Evolutionary conservation across 2,113 vertebrate genomes (phyloP).

Genomic region (Chionodraco myersi): DNA sequence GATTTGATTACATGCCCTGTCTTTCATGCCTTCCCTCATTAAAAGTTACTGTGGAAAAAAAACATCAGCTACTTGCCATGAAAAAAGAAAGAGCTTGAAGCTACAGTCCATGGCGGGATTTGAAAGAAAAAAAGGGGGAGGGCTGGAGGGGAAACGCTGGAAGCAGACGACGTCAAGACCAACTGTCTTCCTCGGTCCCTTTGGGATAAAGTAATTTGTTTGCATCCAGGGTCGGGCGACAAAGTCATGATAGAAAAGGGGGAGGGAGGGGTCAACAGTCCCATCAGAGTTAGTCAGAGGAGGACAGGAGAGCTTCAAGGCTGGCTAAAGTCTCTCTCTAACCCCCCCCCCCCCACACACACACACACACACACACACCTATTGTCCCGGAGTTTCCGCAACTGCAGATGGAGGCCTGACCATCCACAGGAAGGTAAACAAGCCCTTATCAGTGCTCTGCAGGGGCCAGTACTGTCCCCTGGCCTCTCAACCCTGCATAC

Average conservation of each 20-base stretch:
- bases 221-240: constrained; percentile 68
- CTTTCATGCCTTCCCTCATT: constrained; percentile 48
- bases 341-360: constrained; percentile 30
- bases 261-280: constrained; percentile 52
- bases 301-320: constrained; percentile 67
- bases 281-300: constrained; percentile 60
- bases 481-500: constrained; percentile 83
- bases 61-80: constrained; percentile 21
- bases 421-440: constrained; percentile 96
- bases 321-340: constrained; percentile 59
- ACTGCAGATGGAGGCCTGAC: constrained; percentile 82
- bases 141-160: constrained; percentile 51
- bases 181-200: constrained; percentile 73
- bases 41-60: constrained; percentile 40
- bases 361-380: constrained; percentile 75
- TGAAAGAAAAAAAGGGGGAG: background rate
- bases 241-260: constrained; percentile 53
- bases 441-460: constrained; percentile 89
- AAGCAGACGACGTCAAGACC: constrained; percentile 67
- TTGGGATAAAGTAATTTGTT: constrained; percentile 71
- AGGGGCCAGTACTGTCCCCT: constrained; percentile 85
- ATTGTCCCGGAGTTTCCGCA: constrained; percentile 89
- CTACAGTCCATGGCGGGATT: constrained; percentile 27
- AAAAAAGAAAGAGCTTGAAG: constrained; percentile 29
- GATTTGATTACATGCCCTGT: constrained; percentile 50